A percentile compares a stretch with the other conserved stretches of the same genome.
These are phyloP conservation scores for Bembecia ichneumoniformis DNA, from an alignment of 2,888 invertebrate species.

Conservation along the genomic window DNA sequence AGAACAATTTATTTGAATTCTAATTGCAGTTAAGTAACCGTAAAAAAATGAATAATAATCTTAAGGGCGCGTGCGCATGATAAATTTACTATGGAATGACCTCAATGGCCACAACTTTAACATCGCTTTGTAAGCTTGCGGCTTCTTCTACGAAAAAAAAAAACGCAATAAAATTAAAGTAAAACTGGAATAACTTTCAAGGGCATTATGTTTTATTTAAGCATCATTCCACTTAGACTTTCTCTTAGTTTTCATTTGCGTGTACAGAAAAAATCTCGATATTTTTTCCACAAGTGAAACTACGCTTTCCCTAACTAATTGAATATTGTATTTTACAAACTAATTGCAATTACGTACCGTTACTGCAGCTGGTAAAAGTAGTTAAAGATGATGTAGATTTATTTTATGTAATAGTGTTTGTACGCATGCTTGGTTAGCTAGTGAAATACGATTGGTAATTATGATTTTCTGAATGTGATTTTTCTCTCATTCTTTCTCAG, in stretches of 20 bases:
- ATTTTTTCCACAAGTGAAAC: conserved; percentile 55
- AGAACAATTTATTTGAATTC: neutral
- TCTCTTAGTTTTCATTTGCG: conserved; percentile 59
- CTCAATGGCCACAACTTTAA: conserved; percentile 3
- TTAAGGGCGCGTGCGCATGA: conserved; percentile 4
- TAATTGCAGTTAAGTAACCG: conserved; percentile 4
- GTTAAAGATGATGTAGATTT: conserved; percentile 15
- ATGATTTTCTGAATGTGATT: conserved; percentile 67
- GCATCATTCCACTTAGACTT: conserved; percentile 23
- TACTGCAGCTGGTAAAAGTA: conserved; percentile 5
- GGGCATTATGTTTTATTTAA: conserved; percentile 6
- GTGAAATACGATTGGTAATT: conserved; percentile 56
- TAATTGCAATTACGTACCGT: conserved; percentile 41
- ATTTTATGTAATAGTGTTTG: conserved; percentile 15
- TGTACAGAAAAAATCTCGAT: conserved; percentile 65
- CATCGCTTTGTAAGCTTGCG: conserved; percentile 2
- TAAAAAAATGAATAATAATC: conserved; percentile 1
- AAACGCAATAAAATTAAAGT: neutral
- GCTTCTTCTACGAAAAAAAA: neutral
- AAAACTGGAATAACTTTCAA: neutral
- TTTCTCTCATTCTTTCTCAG: conserved; percentile 69
- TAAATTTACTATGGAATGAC: conserved; percentile 4
- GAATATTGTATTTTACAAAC: conserved; percentile 52
- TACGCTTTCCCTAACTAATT: conserved; percentile 62
- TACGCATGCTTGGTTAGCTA: conserved; percentile 55